Evolutionary conservation across 2,888 invertebrate species (phyloP), one percentile per base, ranked within the genome.

Genomic region (Calameuta filiformis): DNA sequence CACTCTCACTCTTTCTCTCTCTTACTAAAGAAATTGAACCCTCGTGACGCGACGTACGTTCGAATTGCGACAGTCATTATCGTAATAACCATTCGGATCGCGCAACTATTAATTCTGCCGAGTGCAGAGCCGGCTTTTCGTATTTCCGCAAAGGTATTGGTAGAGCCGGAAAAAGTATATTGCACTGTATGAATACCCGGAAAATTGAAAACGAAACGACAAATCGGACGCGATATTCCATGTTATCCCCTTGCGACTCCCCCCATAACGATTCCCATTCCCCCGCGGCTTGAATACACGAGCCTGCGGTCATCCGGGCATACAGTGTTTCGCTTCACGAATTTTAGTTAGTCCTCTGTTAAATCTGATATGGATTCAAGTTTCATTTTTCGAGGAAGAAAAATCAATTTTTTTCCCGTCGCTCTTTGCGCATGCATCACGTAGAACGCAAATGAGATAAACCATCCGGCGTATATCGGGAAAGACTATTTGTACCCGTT

Each of bases 161-260:
- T 56, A 56, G 56, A 56, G 23, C 56, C 23, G 56, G 56, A 56
- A 56, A 56, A 56, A 56, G 23, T 56, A 56, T 23, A 15, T 56
- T 9, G 56, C 23, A 9, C 76, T 77, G 81, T 84, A 86, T 87
- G 84, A 87, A 88, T 86, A 82, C 82, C 81, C 79, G 82, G 85
- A 82, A 87, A 88, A 86, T 87, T 87, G 86, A 87, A 88, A 88
- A 85, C 84, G 83, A 83, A 87, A 85, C 83, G 80, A 78, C 82
- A 79, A 74, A 34, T 80, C 76, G 81, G 37, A 35, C 75, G 78
- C 77, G 73, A 31, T 23, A 56, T 56, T 56, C 56, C 23, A 56
- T 56, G 56, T 2, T 56, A 56, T 35, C 23, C 56, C 56, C 56
- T 56, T 56, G 56, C 23, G 56, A 56, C 56, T 23, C 23, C 9